Percentiles rank a stretch among this genome's conserved stretches.
phyloP scores from a whole-genome alignment of 2,113 vertebrate species.

The Azemiops feae region DNA sequence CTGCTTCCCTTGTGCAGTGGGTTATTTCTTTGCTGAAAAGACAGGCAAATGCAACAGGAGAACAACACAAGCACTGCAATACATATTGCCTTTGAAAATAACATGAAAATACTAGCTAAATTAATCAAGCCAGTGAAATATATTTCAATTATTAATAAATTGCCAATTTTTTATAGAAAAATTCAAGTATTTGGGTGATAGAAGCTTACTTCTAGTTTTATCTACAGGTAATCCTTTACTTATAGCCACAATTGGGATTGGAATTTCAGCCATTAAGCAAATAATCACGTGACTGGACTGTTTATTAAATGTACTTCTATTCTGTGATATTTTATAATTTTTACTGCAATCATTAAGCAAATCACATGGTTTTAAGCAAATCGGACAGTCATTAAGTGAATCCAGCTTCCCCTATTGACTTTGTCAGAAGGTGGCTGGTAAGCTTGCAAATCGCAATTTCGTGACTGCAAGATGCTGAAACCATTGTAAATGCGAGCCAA shows the following conservation, averaged over 20 bases:
- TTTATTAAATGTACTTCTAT: background rate
- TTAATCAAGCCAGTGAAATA: background rate
- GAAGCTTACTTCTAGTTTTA: background rate
- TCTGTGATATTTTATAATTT: background rate
- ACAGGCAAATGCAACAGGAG: slow-evolving; percentile 28
- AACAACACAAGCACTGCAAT: slow-evolving; percentile 30
- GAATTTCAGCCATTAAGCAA: background rate
- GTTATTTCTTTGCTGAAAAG: slow-evolving; percentile 36
- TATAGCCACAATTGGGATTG: background rate
- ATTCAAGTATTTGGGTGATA: background rate
- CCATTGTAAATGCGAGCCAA: background rate
- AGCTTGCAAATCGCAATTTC: background rate
- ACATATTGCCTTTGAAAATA: slow-evolving; percentile 28
- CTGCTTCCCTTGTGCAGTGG: slow-evolving; percentile 31
- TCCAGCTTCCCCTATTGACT: background rate
- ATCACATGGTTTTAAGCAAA: background rate
- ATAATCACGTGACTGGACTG: background rate
- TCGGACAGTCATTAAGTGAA: no score
- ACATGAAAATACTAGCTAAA: slow-evolving; percentile 1
- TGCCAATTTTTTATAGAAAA: background rate
- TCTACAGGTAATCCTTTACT: background rate
- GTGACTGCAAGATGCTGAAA: background rate
- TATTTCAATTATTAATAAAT: background rate
- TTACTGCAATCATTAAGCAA: background rate
- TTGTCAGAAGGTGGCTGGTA: background rate